Evolutionary conservation across 2,888 invertebrate genomes (phyloP).

Genomic region (Drosophila limbata): DNA sequence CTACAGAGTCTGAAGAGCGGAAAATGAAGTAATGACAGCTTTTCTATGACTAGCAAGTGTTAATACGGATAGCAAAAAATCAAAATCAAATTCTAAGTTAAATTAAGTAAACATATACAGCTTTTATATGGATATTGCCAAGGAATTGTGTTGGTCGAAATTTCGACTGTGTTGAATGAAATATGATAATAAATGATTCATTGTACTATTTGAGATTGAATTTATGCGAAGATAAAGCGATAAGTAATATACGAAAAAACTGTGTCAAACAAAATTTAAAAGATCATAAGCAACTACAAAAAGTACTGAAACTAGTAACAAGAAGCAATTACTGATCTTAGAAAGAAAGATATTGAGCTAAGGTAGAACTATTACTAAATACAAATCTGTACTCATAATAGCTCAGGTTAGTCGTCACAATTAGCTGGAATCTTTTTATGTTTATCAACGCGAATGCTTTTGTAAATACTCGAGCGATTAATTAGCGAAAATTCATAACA

Average conservation of each 20-base stretch:
- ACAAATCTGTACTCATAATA: background rate
- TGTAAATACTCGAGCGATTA: slow-evolving; percentile 23
- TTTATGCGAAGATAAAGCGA: no score
- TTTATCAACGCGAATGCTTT: slow-evolving; percentile 10
- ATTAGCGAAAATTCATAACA: slow-evolving; percentile 18
- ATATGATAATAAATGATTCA: background rate
- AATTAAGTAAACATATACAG: background rate
- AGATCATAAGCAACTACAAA: background rate
- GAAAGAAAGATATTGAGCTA: background rate
- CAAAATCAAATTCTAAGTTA: background rate
- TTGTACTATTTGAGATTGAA: background rate
- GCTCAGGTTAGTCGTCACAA: background rate
- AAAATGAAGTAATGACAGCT: background rate
- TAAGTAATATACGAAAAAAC: background rate
- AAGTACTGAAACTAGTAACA: background rate
- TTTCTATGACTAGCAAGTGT: background rate
- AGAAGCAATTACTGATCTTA: background rate
- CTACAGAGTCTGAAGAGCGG: background rate
- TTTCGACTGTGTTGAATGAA: no score
- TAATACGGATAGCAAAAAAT: background rate
- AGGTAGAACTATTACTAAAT: background rate
- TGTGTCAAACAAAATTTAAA: background rate
- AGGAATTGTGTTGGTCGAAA: no score
- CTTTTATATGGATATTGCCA: no score
- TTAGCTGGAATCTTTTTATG: background rate